Evolutionary conservation across 2,888 invertebrate species (phyloP).

Genomic region (Camponotus fellah): DNA sequence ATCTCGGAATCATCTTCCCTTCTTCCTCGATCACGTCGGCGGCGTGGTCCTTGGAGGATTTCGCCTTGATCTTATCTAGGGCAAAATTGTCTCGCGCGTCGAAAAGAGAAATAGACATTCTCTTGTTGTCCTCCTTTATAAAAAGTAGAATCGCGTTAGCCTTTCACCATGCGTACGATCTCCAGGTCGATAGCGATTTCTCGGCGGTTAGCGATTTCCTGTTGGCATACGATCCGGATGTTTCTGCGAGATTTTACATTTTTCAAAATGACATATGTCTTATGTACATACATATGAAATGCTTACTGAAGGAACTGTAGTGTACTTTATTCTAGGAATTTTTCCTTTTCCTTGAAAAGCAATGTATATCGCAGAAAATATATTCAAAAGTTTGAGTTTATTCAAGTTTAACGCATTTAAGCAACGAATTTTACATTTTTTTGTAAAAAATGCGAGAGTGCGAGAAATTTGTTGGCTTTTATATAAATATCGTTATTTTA

Average conservation of each 20-base stretch:
- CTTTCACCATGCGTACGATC: background rate
- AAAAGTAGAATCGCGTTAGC: conserved; percentile 23
- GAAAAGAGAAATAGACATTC: conserved; percentile 65
- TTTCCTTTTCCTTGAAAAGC: background rate
- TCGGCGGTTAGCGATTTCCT: background rate
- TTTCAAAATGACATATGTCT: background rate
- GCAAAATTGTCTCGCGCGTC: conserved; percentile 78
- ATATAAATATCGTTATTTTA: background rate
- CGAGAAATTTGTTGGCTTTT: background rate
- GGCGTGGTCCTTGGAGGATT: conserved; percentile 77
- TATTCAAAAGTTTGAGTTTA: background rate
- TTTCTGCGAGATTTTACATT: background rate
- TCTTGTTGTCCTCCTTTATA: conserved; percentile 58
- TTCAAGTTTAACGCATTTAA: background rate
- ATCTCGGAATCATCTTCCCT: conserved; percentile 84
- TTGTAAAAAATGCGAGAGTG: background rate
- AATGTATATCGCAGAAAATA: background rate
- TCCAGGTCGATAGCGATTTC: background rate
- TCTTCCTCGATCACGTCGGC: conserved; percentile 71
- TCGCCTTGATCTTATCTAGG: conserved; percentile 82
- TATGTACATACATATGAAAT: background rate
- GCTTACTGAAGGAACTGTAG: background rate
- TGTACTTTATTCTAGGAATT: background rate
- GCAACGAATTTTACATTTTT: too few relatives aligned
- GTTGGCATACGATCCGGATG: background rate